Evolutionary conservation across 2,797 vertebrate species (phyloP).

Genomic region (Cuculus canorus): DNA sequence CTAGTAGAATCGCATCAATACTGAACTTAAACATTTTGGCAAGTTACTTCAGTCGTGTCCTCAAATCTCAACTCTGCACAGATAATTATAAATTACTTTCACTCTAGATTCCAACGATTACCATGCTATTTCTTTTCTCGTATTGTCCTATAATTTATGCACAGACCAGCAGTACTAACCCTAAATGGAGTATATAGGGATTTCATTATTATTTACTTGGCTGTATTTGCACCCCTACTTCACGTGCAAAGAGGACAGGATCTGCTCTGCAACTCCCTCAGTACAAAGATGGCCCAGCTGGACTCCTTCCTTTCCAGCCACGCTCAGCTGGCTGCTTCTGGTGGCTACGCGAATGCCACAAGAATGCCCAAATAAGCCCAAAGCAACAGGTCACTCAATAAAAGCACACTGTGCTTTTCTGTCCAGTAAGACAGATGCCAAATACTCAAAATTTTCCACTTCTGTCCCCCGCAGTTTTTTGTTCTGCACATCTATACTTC

Average conservation of each 20-base stretch:
- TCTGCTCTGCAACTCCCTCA: too few species aligned
- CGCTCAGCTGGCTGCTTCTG: background rate
- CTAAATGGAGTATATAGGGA: background rate
- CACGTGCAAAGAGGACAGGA: background rate
- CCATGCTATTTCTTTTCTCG: background rate
- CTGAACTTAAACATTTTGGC: background rate
- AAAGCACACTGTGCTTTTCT: background rate
- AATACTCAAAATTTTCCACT: background rate
- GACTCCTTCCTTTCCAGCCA: background rate
- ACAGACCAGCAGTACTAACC: background rate
- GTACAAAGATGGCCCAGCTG: rapidly evolving
- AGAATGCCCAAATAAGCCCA: background rate
- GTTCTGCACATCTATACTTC: background rate
- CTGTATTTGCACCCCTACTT: rapidly evolving
- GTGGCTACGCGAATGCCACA: background rate
- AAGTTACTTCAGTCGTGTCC: slow-evolving; percentile 7
- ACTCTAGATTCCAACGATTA: background rate
- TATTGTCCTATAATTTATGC: background rate
- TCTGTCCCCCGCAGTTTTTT: background rate
- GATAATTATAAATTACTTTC: slow-evolving; percentile 26
- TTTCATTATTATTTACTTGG: background rate
- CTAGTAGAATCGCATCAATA: background rate
- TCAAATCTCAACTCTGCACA: slow-evolving; percentile 40
- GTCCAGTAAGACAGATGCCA: background rate
- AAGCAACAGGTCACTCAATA: background rate